phyloP scores from a whole-genome alignment of 2,888 invertebrate genomes.

The Lithophane leautieri region DNA sequence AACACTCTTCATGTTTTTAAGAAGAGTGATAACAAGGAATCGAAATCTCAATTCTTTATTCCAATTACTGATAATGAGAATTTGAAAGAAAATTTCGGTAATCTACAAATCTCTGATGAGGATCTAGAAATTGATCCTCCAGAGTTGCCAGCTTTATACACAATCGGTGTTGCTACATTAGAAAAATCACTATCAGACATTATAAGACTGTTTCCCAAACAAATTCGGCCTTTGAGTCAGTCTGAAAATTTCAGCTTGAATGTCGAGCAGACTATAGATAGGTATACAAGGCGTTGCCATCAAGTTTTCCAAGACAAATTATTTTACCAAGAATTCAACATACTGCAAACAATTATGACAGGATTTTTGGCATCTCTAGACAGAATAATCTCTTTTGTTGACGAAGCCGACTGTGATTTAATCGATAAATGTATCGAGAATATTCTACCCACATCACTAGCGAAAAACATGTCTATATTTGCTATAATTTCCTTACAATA shows the following conservation, averaged over 20 bases:
- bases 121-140: conserved; percentile 81
- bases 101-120: conserved; percentile 83
- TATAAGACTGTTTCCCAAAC: conserved; percentile 85
- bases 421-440: conserved; percentile 85
- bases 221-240: conserved; percentile 86
- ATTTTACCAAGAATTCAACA: conserved; percentile 86
- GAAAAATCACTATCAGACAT: conserved; percentile 84
- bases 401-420: conserved; percentile 84
- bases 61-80: conserved; percentile 82
- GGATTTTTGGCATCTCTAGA: conserved; percentile 80
- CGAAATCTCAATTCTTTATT: conserved; percentile 88
- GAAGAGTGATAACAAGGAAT: conserved; percentile 84
- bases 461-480: conserved; percentile 83
- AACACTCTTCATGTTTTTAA: conserved; percentile 86
- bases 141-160: conserved; percentile 82
- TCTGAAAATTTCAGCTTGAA: conserved; percentile 86
- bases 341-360: conserved; percentile 80
- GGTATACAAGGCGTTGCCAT: conserved; percentile 86
- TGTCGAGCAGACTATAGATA: conserved; percentile 85
- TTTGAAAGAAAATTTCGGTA: conserved; percentile 82
- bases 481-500: conserved; percentile 87
- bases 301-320: conserved; percentile 88
- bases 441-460: conserved; percentile 79
- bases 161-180: conserved; percentile 75
- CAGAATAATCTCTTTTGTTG: conserved; percentile 77